Evolutionary conservation across 2,113 vertebrate species (phyloP), one percentile per base, ranked within the genome.

Genomic region (Heterotilapia buettikoferi): DNA sequence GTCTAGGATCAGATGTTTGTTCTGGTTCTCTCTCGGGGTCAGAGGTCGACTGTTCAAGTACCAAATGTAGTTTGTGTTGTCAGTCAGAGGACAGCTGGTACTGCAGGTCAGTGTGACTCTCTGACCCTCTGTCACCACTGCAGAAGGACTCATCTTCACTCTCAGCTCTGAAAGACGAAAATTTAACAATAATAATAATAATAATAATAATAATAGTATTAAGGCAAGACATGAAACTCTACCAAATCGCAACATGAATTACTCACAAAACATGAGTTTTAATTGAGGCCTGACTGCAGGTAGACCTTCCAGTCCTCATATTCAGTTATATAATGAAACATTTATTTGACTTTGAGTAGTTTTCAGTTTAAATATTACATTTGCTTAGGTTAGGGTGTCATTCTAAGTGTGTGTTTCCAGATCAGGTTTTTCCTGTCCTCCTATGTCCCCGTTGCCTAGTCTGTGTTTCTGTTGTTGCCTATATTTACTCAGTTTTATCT

Each of bases 81-180:
- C 24, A 31, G 57, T 59, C 4, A 29, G 56, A 59, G 56, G 21
- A 31, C 56, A 59, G 56, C 56, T 59, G 57, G 14, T 61, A 0
- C 6, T 56, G 21, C 53, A 56, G 53, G 53, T 56, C 53, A 56
- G n/a, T 54, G 53, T 54, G 53, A 54, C 21, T 13, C 3, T 7
- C 53, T 56, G 53, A 56, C 53, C 53, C 21, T 56, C 21, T 56
- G 21, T 56, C 53, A 24, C 53, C 10, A 56, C 11, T 56, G 53
- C 53, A 56, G 21, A 26, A 13, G 21, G 53, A 26, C 53, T 56
- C n/a, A 56, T 56, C 53, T 26, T 56, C 3, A 56, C 53, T 56
- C 53, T 24, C 0, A 56, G 53, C 53, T 56, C 53, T 54, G 53
- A 3, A 59, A 29, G 13, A 11, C 0, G 1, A 53, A 3, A 0